A percentile compares a stretch with the other conserved stretches of the same genome.
These are phyloP conservation scores for Nysson spinosus DNA, from an alignment of 2,888 invertebrate species.

Conservation along the genomic window DNA sequence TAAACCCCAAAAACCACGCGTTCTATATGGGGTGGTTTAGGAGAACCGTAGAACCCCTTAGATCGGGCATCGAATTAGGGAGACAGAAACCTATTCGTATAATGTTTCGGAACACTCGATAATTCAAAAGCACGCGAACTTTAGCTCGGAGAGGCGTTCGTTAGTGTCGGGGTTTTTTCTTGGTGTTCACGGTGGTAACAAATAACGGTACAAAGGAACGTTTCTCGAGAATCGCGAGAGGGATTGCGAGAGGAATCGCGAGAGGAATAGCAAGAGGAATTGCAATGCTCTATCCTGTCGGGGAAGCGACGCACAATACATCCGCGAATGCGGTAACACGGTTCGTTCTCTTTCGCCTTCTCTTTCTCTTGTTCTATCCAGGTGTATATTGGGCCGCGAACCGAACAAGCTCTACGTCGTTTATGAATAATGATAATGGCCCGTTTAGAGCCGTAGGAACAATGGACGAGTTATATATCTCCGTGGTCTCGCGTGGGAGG, in stretches of 20 bases:
- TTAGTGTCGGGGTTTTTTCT: not conserved
- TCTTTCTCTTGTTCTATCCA: no score
- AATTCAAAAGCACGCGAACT: conserved; percentile 13
- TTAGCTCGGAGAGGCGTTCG: not conserved
- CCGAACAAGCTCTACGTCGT: conserved; percentile 56
- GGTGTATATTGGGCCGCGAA: no score
- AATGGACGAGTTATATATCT: conserved; percentile 70
- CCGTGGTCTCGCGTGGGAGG: conserved; percentile 62
- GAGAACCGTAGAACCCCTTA: no score
- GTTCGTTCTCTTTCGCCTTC: conserved; percentile 2
- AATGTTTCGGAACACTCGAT: not conserved
- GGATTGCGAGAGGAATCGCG: conserved; percentile 39
- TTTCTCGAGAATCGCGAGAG: conserved; percentile 32
- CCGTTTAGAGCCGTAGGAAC: conserved; percentile 67
- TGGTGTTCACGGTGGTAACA: conserved; percentile 1
- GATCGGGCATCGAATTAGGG: not conserved
- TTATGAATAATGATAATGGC: conserved; percentile 72
- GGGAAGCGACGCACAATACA: conserved; percentile 23
- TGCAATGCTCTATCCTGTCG: conserved; percentile 32
- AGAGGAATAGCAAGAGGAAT: conserved; percentile 37
- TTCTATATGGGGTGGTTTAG: no score
- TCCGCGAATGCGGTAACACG: conserved; percentile 34
- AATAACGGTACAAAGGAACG: conserved; percentile 16
- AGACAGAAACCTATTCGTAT: not conserved
- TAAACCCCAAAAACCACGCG: no score